phyloP scores from a whole-genome alignment of 2,113 vertebrate species.

The Sturnus vulgaris region DNA sequence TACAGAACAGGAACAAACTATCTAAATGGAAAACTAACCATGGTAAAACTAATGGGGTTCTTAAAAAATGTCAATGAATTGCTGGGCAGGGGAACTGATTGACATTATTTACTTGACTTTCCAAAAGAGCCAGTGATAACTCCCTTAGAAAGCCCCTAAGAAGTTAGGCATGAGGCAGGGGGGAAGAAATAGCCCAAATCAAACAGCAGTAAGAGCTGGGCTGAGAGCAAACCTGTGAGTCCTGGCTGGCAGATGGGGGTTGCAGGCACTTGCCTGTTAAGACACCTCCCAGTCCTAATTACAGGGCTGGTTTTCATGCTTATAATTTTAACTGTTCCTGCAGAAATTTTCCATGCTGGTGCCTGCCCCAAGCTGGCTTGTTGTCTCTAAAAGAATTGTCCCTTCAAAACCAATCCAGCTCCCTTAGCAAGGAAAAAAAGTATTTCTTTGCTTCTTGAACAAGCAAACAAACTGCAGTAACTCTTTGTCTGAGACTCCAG shows the following conservation, averaged over 20 bases:
- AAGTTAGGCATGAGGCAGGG: neutral
- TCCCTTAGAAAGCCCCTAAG: neutral
- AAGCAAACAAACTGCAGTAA: neutral
- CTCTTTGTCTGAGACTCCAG: neutral
- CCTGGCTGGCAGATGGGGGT: neutral
- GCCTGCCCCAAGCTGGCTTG: neutral
- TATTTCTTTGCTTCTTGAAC: neutral
- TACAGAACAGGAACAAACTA: neutral
- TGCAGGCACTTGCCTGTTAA: constrained; percentile 15
- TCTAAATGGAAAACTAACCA: neutral
- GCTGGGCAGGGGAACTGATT: neutral
- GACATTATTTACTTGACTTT: neutral
- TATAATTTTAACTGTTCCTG: neutral
- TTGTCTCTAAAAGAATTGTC: neutral
- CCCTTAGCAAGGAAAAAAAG: neutral
- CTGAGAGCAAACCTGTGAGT: neutral
- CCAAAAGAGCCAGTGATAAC: neutral
- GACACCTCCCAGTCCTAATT: neutral
- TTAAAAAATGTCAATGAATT: neutral
- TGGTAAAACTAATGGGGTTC: neutral
- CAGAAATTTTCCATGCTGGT: constrained; percentile 8
- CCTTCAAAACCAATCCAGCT: neutral
- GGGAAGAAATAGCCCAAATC: neutral
- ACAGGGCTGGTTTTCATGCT: constrained; percentile 8
- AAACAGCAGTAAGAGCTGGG: neutral